Evolutionary conservation across 2,888 invertebrate species (phyloP), one percentile per base, ranked within the genome.

Genomic region (Lasioglossum leucozonium): DNA sequence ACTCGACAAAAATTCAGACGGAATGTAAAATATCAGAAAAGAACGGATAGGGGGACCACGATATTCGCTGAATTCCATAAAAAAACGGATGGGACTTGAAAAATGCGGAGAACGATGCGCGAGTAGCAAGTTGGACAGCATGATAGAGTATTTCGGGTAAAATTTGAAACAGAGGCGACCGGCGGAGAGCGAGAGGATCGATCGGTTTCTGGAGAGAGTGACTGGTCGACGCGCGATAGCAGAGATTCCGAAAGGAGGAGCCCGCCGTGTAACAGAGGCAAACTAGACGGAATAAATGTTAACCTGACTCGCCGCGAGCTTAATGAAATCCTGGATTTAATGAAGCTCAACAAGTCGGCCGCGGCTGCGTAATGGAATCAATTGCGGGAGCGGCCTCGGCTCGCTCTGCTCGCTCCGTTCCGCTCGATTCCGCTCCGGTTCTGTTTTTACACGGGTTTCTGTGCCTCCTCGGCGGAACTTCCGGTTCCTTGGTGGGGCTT

Each of bases 291-390:
- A 85, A 86, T 81, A 75, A 86, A 86, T 77, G 72, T 86, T 86
- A 78, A 78, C 77, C 78, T 78, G 86, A 86, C 84, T 84, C 58
- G 72, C 76, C 55, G 69, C 40, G 74, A 69, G 81, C 78, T 86
- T 86, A 86, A 86, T 86, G 86, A 84, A 86, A 86, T 85, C 86
- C 72, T 65, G 69, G 81, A 72, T 84, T 83, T 85, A 85, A 85
- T 76, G 85, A 81, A 85, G 76, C 78, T 79, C 85, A 81, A 84
- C 80, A 77, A 85, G 81, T 82, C 72, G 77, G 75, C 72, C 71
- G 80, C 47, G 73, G 55, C 65, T 67, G 47, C 69, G 65, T 86
- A 81, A 79, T 79, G 74, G 65, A 86, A 86, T 86, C 77, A 85
- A 78, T 84, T 81, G 44, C 62, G 40, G n/a, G 18, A 8, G 58